Percentiles rank a stretch among this genome's conserved stretches.
Evolutionary conservation across 2,888 invertebrate species (phyloP).

Genomic region (Micoletzkya japonica): DNA sequence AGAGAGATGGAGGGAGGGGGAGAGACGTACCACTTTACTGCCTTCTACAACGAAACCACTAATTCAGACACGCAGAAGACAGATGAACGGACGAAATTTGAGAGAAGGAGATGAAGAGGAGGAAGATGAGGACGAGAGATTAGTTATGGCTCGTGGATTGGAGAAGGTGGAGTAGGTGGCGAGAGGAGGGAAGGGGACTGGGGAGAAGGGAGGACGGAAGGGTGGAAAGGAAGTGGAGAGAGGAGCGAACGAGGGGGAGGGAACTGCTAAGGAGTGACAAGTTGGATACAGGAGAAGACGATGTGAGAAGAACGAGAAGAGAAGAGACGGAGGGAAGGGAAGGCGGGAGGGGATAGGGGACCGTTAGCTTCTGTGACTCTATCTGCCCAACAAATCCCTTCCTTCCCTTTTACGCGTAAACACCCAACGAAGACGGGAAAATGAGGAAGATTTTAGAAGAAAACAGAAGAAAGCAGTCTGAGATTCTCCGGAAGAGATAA

Average conservation of each 20-base stretch:
- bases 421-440: not conserved
- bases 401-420: not conserved
- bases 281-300: not conserved
- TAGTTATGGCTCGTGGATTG: not conserved
- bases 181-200: not conserved
- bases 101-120: not conserved
- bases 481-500: no score
- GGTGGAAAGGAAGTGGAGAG: not conserved
- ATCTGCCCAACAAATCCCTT: not conserved
- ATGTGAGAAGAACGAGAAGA: no score
- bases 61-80: not conserved
- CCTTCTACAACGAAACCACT: not conserved
- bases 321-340: no score
- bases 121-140: conserved; percentile 8
- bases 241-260: conserved; percentile 9
- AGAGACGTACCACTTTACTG: not conserved
- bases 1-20: not conserved
- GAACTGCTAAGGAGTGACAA: not conserved
- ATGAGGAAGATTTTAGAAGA: no score
- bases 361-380: not conserved
- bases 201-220: not conserved
- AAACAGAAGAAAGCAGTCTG: no score
- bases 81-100: not conserved
- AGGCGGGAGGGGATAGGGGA: not conserved
- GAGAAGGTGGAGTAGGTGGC: not conserved